Evolutionary conservation across 2,888 invertebrate species (phyloP).

Genomic region (Temnothorax ravouxi): DNA sequence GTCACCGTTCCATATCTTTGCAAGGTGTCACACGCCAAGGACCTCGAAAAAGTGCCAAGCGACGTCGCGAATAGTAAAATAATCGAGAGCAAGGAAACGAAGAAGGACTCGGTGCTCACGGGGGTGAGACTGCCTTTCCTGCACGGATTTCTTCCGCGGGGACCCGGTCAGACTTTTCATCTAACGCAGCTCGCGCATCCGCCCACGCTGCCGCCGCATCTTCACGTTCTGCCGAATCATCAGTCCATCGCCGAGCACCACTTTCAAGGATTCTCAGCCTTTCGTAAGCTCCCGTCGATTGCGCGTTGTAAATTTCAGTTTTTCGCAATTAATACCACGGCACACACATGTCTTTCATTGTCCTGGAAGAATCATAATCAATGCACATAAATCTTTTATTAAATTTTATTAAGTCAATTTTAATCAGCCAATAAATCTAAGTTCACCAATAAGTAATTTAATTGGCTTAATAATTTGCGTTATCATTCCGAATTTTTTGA

Average conservation of each 20-base stretch:
- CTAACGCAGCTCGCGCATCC: constrained; percentile 86
- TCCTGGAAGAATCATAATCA: background rate
- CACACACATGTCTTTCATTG: background rate
- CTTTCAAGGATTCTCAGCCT: constrained; percentile 87
- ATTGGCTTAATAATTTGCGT: constrained; percentile 6
- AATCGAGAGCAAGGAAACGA: constrained; percentile 82
- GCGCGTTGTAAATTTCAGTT: background rate
- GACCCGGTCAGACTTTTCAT: constrained; percentile 83
- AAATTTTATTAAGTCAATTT: background rate
- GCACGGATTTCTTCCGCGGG: constrained; percentile 76
- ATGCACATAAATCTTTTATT: background rate
- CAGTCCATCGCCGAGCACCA: constrained; percentile 82
- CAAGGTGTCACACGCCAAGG: constrained; percentile 41
- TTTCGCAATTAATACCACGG: background rate
- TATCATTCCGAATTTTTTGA: background rate
- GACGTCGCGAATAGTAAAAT: constrained; percentile 25
- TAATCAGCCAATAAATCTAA: background rate
- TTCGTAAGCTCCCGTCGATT: constrained; percentile 85
- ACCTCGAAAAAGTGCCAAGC: constrained; percentile 41
- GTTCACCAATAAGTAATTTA: background rate
- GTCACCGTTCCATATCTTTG: background rate
- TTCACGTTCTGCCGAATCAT: constrained; percentile 76
- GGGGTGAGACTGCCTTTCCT: constrained; percentile 76
- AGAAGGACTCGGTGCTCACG: constrained; percentile 77
- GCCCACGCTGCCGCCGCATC: constrained; percentile 81